Base-by-base conservation (phyloP, 2,113 vertebrate species). In the Litocranius walleri region DNA sequence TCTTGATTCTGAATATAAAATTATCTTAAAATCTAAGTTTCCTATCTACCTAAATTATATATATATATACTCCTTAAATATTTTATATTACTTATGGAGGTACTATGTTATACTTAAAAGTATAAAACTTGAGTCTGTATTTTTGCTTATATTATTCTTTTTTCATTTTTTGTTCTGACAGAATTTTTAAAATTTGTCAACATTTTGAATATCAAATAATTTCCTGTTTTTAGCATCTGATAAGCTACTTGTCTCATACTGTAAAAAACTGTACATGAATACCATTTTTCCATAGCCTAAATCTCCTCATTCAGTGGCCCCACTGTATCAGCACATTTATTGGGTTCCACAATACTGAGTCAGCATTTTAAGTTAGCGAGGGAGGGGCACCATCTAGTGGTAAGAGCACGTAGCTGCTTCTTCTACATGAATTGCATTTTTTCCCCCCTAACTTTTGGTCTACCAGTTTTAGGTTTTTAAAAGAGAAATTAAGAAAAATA, bases 331-430 rank as follows among this genome's bases (percentile, higher is more conserved):
- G 82, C 77, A 54, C 57, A 62, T 93, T 95, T 87, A 78, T 3
- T 95, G 62, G 77, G 59, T 78, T 96, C 64, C 40, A 87, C 16
- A n/a, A 59, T 71, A 89, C 90, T 84, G 62, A 96, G 7, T 67
- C 94, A 96, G 97, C 90, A 94, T 85, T 94, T 97, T 85, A 77
- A 33, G 56, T 97, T 33, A 74, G 1, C 9, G 8, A 96, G 80
- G 96, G 40, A 81, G 3, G 89, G 52, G 3, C 67, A 89, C 97
- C 98, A 98, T 90, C 98, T 98, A 97, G 98, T 97, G 98, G 96
- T 77, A 3, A 95, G 33, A 94, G 54, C 4, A 61, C 21, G 15
- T 45, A 97, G 43, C 93, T 97, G 82, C 93, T 94, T 25, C 30
- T 30, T 97, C 50, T 83, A 92, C 59, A 82, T 62, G 50, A 86